Evolutionary conservation across 2,797 vertebrate species (phyloP).

Genomic region (Lagocephalus sceleratus): DNA sequence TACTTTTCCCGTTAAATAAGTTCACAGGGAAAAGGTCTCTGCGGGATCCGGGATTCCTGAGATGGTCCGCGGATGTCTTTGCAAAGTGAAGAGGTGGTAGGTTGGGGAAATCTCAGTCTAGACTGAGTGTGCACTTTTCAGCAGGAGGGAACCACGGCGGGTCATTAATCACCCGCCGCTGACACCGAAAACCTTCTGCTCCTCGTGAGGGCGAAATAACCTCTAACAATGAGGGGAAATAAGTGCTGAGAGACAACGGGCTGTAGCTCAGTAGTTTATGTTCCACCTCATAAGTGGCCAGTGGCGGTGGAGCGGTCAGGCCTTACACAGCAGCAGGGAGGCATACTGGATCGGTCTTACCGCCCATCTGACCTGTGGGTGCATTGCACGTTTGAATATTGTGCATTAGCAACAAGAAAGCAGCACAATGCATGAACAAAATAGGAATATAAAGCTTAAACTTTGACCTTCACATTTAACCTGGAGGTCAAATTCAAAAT

Average conservation of each 20-base stretch:
- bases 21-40: slow-evolving; percentile 53
- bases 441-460: slow-evolving; percentile 32
- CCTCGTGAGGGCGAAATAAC: slow-evolving; percentile 79
- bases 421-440: not conserved
- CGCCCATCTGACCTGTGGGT: slow-evolving; percentile 74
- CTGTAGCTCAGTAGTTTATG: slow-evolving; percentile 76
- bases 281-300: slow-evolving; percentile 77
- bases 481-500: no score
- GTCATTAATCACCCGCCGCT: slow-evolving; percentile 81
- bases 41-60: slow-evolving; percentile 44
- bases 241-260: slow-evolving; percentile 79
- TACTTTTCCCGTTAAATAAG: slow-evolving; percentile 56
- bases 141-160: slow-evolving; percentile 65
- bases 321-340: slow-evolving; percentile 67
- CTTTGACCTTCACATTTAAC: slow-evolving; percentile 8
- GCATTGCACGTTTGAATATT: slow-evolving; percentile 45
- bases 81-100: slow-evolving; percentile 42
- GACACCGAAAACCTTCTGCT: slow-evolving; percentile 78
- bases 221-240: slow-evolving; percentile 72
- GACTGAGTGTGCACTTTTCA: slow-evolving; percentile 74
- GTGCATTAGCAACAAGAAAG: slow-evolving; percentile 13
- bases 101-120: slow-evolving; percentile 73
- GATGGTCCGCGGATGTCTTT: slow-evolving; percentile 38
- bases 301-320: slow-evolving; percentile 75
- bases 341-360: slow-evolving; percentile 62